phyloP scores from a whole-genome alignment of 2,113 vertebrate species.

The Gadus chalcogrammus region DNA sequence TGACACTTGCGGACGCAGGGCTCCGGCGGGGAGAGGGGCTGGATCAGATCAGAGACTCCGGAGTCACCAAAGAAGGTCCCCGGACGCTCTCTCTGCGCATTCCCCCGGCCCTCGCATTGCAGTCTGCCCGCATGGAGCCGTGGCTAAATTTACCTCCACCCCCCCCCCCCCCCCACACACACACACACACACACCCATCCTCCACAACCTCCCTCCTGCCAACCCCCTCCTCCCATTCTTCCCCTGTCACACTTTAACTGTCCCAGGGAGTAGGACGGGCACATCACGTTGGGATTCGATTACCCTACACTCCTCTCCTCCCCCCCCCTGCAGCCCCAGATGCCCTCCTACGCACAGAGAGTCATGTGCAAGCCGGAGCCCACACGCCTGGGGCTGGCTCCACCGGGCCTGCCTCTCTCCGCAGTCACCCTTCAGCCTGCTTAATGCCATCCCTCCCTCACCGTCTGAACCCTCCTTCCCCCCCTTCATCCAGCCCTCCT shows the following conservation, averaged over 20 bases:
- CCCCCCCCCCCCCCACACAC: constrained; percentile 32
- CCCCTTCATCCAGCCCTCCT: constrained; percentile 23
- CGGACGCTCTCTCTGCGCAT: neutral
- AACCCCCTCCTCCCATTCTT: too few relatives aligned
- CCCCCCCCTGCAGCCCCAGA: neutral
- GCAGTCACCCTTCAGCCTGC: constrained; percentile 41
- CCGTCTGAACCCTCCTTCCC: constrained; percentile 37
- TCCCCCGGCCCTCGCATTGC: neutral
- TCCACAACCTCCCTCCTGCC: constrained; percentile 37
- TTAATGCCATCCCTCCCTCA: constrained; percentile 53
- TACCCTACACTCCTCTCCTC: constrained; percentile 45
- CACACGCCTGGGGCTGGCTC: constrained; percentile 55
- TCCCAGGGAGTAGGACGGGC: too few relatives aligned
- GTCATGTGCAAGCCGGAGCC: constrained; percentile 61
- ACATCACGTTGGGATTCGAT: constrained; percentile 71
- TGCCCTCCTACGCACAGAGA: constrained; percentile 38
- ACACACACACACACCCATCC: constrained; percentile 26
- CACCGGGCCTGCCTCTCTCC: constrained; percentile 50
- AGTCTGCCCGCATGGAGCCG: constrained; percentile 6
- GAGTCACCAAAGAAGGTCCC: constrained; percentile 20
- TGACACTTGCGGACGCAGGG: constrained; percentile 41
- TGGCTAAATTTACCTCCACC: constrained; percentile 67
- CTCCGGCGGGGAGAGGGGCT: constrained; percentile 20
- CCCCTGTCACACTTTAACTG: too few relatives aligned
- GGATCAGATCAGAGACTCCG: neutral